Percentiles rank a stretch among this genome's conserved stretches.
phyloP scores from a whole-genome alignment of 2,888 invertebrate species.

The Philonicus albiceps region DNA sequence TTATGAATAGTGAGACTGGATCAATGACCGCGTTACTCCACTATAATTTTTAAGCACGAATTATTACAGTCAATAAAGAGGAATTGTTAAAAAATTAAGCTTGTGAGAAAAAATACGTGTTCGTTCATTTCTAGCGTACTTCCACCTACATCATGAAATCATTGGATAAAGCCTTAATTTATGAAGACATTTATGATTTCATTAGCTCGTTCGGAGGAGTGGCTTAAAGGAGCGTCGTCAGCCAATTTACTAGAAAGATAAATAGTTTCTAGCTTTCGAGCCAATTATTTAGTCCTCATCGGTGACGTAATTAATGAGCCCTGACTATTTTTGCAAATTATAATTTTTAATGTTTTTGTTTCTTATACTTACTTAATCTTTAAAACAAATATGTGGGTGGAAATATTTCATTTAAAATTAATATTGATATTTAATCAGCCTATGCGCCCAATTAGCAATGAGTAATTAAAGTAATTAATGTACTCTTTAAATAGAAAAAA shows the following conservation, averaged over 20 bases:
- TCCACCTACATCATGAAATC: background rate
- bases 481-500: background rate
- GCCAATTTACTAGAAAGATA: background rate
- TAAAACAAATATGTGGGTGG: background rate
- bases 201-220: background rate
- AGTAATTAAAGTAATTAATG: background rate
- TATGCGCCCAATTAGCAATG: background rate
- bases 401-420: background rate
- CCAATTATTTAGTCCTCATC: background rate
- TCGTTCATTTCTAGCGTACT: background rate
- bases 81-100: background rate
- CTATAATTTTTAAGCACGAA: background rate
- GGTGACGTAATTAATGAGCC: background rate
- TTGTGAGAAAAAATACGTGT: background rate
- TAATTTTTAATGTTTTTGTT: background rate
- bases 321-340: background rate
- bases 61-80: background rate
- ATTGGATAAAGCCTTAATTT: background rate
- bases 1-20: background rate
- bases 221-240: background rate
- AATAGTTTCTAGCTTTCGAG: background rate
- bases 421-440: background rate
- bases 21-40: background rate
- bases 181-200: background rate
- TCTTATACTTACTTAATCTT: background rate